Evolutionary conservation across 1,140 invertebrate genomes (phyloP).

Genomic region (Cydia fagiglandana): DNA sequence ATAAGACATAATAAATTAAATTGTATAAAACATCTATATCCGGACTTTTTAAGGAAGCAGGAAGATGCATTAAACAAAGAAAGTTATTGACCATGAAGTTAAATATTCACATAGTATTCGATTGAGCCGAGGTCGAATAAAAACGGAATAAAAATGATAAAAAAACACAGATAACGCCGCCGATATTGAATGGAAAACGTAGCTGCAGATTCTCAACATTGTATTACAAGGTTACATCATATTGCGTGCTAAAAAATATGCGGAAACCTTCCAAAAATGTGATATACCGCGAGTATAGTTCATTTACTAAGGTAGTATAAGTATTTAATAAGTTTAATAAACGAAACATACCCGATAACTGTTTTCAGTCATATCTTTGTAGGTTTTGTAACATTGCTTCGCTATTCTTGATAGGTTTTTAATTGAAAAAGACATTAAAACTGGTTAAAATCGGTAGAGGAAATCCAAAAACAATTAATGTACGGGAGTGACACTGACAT

Average conservation of each 20-base stretch:
- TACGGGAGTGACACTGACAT: neutral
- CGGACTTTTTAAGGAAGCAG: slow-evolving; percentile 11
- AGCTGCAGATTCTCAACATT: neutral
- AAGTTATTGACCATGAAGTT: neutral
- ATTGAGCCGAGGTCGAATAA: neutral
- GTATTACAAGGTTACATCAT: slow-evolving; percentile 19
- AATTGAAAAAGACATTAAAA: slow-evolving; percentile 59
- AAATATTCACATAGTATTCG: neutral
- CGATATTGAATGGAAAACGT: neutral
- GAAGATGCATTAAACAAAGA: slow-evolving; percentile 6
- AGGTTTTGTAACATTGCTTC: slow-evolving; percentile 50
- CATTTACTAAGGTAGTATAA: neutral
- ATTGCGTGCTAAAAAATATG: slow-evolving; percentile 9
- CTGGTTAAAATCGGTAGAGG: slow-evolving; percentile 30
- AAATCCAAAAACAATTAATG: neutral
- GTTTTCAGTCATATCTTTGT: slow-evolving; percentile 49
- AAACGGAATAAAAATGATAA: neutral
- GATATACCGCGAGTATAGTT: neutral
- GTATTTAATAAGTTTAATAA: neutral
- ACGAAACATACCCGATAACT: slow-evolving; percentile 55
- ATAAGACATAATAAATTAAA: neutral
- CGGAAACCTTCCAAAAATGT: neutral
- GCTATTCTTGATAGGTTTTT: slow-evolving; percentile 56
- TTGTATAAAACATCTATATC: neutral
- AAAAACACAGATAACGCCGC: neutral